Conservation (phyloP, 2,113 vertebrate genomes). For the Hucho hucho region DNA sequence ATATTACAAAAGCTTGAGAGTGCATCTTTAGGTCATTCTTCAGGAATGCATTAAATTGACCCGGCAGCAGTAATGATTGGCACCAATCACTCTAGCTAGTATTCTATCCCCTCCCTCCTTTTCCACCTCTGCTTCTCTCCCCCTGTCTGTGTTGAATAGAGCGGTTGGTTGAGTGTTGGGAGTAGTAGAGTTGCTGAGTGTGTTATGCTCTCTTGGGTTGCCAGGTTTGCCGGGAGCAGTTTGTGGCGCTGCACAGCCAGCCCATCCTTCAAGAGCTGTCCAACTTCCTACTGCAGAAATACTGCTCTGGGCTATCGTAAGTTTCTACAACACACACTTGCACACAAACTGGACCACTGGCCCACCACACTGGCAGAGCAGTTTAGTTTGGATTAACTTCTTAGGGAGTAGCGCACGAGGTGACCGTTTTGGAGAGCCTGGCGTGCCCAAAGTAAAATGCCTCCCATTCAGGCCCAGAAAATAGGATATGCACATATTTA, state of each 20-base stretch:
- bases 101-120: not conserved
- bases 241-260: constrained; percentile 87
- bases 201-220: constrained; percentile 5
- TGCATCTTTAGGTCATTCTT: not conserved
- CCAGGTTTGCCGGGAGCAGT: constrained; percentile 94
- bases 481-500: too few relatives aligned
- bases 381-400: too few relatives aligned
- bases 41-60: not conserved
- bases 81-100: not conserved
- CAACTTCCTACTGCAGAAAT: constrained; percentile 81
- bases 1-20: too few relatives aligned
- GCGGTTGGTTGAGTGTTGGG: not conserved
- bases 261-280: constrained; percentile 90
- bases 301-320: constrained; percentile 72
- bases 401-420: too few relatives aligned
- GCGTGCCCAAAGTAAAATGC: too few relatives aligned
- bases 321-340: constrained; percentile 26
- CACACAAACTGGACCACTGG: not conserved
- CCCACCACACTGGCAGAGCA: constrained; percentile 6
- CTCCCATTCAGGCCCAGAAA: too few relatives aligned
- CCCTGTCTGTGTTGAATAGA: not conserved
- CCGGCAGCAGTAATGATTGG: constrained; percentile 1
- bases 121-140: not conserved
- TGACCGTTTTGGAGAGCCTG: too few relatives aligned
- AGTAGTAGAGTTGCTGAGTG: not conserved